phyloP scores from a whole-genome alignment of 2,888 invertebrate species.

The Drosophila infuscata region DNA sequence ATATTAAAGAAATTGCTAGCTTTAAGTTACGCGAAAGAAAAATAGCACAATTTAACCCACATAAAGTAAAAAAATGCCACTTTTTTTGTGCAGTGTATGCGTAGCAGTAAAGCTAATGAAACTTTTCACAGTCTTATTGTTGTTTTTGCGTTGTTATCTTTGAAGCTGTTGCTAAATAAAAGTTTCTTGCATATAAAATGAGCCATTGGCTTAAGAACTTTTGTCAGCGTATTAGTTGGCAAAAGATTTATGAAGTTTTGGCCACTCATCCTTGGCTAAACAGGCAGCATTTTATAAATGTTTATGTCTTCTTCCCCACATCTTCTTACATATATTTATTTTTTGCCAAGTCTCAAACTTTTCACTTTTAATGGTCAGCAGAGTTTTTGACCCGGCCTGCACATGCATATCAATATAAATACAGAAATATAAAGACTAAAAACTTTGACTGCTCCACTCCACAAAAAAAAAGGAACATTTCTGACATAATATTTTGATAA shows the following conservation, averaged over 20 bases:
- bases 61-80: constrained; percentile 2
- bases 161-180: constrained; percentile 57
- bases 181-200: constrained; percentile 71
- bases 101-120: constrained; percentile 23
- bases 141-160: constrained; percentile 66
- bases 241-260: constrained; percentile 77
- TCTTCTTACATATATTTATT: background rate
- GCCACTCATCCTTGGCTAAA: constrained; percentile 40
- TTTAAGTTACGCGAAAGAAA: background rate
- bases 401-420: constrained; percentile 52
- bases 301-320: constrained; percentile 2
- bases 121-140: constrained; percentile 34
- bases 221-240: constrained; percentile 70
- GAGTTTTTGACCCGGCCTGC: constrained; percentile 50
- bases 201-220: constrained; percentile 70
- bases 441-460: constrained; percentile 49
- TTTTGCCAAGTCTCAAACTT: constrained; percentile 62
- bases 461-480: constrained; percentile 23
- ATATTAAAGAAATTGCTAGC: background rate
- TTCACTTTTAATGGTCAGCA: constrained; percentile 77
- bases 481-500: constrained; percentile 79
- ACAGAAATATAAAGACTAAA: constrained; percentile 40
- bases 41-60: background rate
- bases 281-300: constrained; percentile 53
- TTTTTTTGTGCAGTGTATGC: constrained; percentile 16